Percentiles rank a stretch among this genome's conserved stretches.
Evolutionary conservation across 1,140 invertebrate genomes (phyloP).

Genomic region (Macrobrachium nipponense): DNA sequence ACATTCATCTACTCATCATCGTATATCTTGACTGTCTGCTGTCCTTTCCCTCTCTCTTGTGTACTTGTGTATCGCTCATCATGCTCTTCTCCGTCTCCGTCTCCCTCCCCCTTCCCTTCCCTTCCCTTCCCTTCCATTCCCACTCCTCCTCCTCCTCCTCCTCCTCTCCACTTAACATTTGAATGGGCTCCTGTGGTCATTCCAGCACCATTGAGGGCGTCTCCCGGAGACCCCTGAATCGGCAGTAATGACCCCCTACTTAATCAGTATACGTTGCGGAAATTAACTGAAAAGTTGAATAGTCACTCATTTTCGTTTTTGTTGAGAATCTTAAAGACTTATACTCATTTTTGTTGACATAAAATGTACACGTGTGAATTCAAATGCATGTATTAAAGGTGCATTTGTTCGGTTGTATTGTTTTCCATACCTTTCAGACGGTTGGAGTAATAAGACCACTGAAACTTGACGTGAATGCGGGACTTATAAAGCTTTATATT

Average conservation of each 20-base stretch:
- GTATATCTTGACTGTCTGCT: neutral
- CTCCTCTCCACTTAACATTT: neutral
- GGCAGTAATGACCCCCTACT: conserved; percentile 10
- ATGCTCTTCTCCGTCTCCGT: neutral
- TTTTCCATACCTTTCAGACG: too few species aligned
- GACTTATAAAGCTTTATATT: too few species aligned
- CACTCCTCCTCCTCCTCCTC: neutral
- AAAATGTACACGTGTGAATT: too few species aligned
- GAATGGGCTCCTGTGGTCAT: neutral
- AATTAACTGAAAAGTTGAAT: neutral
- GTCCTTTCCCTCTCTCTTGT: neutral
- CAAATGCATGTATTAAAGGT: too few species aligned
- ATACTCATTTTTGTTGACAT: too few species aligned
- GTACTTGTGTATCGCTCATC: neutral
- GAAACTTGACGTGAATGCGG: too few species aligned
- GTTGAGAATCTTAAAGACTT: too few species aligned
- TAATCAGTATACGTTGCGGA: conserved; percentile 13
- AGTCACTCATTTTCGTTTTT: too few species aligned
- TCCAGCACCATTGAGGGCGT: neutral
- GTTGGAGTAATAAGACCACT: too few species aligned
- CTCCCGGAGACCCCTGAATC: conserved; percentile 3
- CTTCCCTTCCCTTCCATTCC: too few species aligned
- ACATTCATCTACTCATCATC: neutral
- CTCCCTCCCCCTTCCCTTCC: neutral
- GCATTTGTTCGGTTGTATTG: too few species aligned